phyloP scores from a whole-genome alignment of 2,888 invertebrate genomes.

The Chesias legatella region DNA sequence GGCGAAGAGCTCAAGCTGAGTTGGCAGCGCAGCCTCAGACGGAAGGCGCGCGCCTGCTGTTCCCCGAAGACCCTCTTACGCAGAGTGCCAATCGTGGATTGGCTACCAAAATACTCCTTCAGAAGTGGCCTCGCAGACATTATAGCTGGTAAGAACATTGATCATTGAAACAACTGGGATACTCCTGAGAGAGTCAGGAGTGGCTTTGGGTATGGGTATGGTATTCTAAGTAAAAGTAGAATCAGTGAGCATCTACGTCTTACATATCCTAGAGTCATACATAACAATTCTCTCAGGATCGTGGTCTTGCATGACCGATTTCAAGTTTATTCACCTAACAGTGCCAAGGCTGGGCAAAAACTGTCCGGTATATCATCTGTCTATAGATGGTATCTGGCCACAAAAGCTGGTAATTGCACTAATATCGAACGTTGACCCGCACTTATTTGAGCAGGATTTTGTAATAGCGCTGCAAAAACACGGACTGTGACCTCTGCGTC shows the following conservation, averaged over 20 bases:
- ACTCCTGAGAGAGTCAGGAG: too few species aligned
- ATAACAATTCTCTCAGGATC: too few species aligned
- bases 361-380: too few species aligned
- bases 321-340: too few species aligned
- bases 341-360: too few species aligned
- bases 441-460: conserved; percentile 22
- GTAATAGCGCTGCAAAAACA: conserved; percentile 23
- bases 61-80: conserved; percentile 82
- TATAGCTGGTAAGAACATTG: conserved; percentile 87
- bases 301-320: too few species aligned
- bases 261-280: too few species aligned
- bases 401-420: conserved; percentile 12
- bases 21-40: conserved; percentile 55
- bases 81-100: conserved; percentile 83
- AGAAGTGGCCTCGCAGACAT: conserved; percentile 84
- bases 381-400: background rate
- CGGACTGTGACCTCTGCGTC: conserved; percentile 37
- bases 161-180: too few species aligned
- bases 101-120: conserved; percentile 85
- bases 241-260: too few species aligned
- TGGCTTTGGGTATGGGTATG: too few species aligned
- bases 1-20: conserved; percentile 17
- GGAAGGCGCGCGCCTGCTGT: conserved; percentile 76
- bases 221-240: too few species aligned
- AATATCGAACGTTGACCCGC: conserved; percentile 22